Percentiles rank a stretch among this genome's conserved stretches.
Evolutionary conservation across 1,140 invertebrate genomes (phyloP).

Genomic region (Stegodyphus mimosarum): DNA sequence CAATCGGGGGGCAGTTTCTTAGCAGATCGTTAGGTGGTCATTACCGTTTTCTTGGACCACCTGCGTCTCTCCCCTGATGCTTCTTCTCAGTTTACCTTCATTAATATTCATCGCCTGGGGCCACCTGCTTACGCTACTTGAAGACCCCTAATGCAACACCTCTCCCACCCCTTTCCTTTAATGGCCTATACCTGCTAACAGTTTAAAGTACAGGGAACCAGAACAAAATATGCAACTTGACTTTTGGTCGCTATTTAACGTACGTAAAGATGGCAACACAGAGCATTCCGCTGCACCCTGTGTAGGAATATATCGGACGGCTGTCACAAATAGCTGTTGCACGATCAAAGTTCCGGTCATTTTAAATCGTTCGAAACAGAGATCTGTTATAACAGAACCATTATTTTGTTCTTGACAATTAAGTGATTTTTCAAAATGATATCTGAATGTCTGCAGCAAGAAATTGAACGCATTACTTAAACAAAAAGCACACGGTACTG

Average conservation of each 20-base stretch:
- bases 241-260: neutral
- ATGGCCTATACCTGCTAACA: neutral
- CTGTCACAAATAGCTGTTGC: too few relatives aligned
- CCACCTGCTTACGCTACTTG: constrained; percentile 43
- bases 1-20: constrained; percentile 42
- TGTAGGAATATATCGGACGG: too few relatives aligned
- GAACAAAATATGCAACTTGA: neutral
- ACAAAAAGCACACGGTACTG: too few relatives aligned
- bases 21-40: constrained; percentile 56
- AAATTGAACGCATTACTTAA: too few relatives aligned
- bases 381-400: too few relatives aligned
- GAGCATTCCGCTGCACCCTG: too few relatives aligned
- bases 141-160: constrained; percentile 40
- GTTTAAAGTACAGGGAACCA: constrained; percentile 41
- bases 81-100: constrained; percentile 19
- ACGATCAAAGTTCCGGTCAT: too few relatives aligned
- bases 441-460: too few relatives aligned
- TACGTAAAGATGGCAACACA: neutral
- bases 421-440: too few relatives aligned
- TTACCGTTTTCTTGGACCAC: constrained; percentile 50
- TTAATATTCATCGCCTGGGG: constrained; percentile 55
- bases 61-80: constrained; percentile 25
- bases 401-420: too few relatives aligned
- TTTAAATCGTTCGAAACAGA: too few relatives aligned
- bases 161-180: constrained; percentile 27